Evolutionary conservation across 2,888 invertebrate genomes (phyloP).

Genomic region (Elegia similella): DNA sequence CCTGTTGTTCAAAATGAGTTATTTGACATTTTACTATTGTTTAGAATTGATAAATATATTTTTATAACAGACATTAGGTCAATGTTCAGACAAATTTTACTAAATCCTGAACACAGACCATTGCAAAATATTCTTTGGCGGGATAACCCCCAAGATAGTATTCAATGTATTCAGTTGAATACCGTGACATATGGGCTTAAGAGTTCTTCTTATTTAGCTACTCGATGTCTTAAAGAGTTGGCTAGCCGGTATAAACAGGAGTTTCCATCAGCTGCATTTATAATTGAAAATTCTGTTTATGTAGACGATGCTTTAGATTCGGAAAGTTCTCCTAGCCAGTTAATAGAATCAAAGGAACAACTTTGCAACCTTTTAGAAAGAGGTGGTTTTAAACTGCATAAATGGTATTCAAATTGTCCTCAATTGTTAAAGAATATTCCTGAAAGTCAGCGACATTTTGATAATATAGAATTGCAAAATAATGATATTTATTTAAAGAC

Average conservation of each 20-base stretch:
- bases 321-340: background rate
- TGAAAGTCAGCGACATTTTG: background rate
- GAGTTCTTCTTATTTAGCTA: conserved; percentile 19
- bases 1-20: conserved; percentile 27
- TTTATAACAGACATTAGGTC: conserved; percentile 26
- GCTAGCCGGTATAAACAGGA: conserved; percentile 13
- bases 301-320: conserved; percentile 16
- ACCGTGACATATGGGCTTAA: conserved; percentile 26
- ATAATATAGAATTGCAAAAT: background rate
- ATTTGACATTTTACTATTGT: conserved; percentile 26
- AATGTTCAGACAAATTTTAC: conserved; percentile 24
- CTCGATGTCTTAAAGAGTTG: conserved; percentile 23
- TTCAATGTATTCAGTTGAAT: conserved; percentile 22
- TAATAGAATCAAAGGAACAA: background rate
- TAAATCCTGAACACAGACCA: background rate
- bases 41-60: conserved; percentile 24
- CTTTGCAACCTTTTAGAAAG: background rate
- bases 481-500: background rate
- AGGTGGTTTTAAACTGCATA: conserved; percentile 17
- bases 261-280: conserved; percentile 18
- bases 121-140: conserved; percentile 25
- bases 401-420: conserved; percentile 16
- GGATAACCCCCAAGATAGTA: no score
- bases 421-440: conserved; percentile 4
- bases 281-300: conserved; percentile 11